phyloP scores from a whole-genome alignment of 2,888 invertebrate genomes.

The Xiphydria camelus region DNA sequence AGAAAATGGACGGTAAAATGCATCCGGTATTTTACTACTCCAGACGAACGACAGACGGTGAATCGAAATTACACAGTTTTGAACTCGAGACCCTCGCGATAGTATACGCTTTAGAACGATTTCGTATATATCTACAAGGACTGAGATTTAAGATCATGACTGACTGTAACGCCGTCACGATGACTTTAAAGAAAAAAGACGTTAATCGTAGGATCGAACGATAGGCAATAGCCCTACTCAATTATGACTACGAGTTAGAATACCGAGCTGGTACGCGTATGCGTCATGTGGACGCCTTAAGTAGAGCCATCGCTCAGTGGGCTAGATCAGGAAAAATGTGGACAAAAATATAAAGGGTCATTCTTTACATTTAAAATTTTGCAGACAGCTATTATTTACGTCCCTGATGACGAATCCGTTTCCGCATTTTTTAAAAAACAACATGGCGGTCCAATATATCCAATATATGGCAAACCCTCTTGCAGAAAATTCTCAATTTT shows the following conservation, averaged over 20 bases:
- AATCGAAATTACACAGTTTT: conserved; percentile 42
- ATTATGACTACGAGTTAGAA: conserved; percentile 29
- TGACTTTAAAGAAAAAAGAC: conserved; percentile 36
- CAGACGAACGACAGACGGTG: conserved; percentile 34
- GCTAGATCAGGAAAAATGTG: no score
- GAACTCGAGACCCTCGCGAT: conserved; percentile 39
- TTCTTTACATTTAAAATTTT: no score
- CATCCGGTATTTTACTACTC: conserved; percentile 45
- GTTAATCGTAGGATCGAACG: conserved; percentile 38
- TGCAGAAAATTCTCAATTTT: no score
- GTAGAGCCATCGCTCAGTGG: no score
- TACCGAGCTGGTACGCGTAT: conserved; percentile 29
- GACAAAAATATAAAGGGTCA: no score
- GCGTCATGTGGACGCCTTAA: conserved; percentile 38
- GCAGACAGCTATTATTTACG: no score
- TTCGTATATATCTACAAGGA: conserved; percentile 34
- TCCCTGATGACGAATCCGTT: no score
- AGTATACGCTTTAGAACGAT: conserved; percentile 31
- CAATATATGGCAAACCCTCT: no score
- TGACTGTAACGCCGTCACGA: conserved; percentile 35
- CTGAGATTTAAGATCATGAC: conserved; percentile 38
- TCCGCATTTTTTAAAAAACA: no score
- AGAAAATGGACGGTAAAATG: conserved; percentile 30
- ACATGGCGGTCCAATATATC: no score
- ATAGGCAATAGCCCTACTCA: conserved; percentile 35